Percentiles rank a stretch among this genome's conserved stretches.
Conservation (phyloP, 2,888 invertebrate genomes). For the Taphrorychus bicolor region DNA sequence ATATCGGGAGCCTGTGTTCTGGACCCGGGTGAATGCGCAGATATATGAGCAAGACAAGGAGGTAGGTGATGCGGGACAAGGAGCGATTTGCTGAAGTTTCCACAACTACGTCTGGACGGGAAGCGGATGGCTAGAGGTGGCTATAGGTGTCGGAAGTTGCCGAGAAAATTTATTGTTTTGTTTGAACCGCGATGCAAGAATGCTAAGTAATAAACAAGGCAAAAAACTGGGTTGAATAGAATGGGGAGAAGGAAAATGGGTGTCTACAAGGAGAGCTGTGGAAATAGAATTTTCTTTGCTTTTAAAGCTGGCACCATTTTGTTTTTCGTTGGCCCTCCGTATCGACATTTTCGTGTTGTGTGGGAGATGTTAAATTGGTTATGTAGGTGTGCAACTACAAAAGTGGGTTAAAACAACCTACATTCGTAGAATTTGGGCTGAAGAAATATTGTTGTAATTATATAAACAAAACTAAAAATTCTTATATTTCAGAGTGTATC, state of each 20-base stretch:
- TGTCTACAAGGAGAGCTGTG: too few relatives aligned
- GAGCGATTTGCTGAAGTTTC: conserved; percentile 26
- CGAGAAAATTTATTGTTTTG: conserved; percentile 36
- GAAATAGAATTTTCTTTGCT: neutral
- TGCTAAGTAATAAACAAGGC: neutral
- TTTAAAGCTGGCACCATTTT: too few relatives aligned
- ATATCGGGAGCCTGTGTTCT: conserved; percentile 35
- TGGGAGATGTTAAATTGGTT: too few relatives aligned
- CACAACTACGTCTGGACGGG: conserved; percentile 38
- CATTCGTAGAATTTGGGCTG: too few relatives aligned
- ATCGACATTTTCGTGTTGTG: too few relatives aligned
- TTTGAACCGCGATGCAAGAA: conserved; percentile 19
- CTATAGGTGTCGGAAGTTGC: conserved; percentile 36
- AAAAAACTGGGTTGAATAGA: neutral
- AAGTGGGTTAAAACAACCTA: too few relatives aligned
- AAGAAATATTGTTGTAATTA: too few relatives aligned
- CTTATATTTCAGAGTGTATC: too few relatives aligned
- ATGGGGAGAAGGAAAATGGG: neutral
- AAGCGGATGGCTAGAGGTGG: conserved; percentile 34
- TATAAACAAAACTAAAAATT: too few relatives aligned
- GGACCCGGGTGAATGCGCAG: conserved; percentile 39
- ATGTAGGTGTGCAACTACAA: too few relatives aligned
- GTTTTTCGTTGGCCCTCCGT: too few relatives aligned
- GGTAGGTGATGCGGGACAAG: conserved; percentile 5
- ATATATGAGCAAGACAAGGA: conserved; percentile 18